phyloP scores from a whole-genome alignment of 2,113 vertebrate species.

The Alethe castanea region DNA sequence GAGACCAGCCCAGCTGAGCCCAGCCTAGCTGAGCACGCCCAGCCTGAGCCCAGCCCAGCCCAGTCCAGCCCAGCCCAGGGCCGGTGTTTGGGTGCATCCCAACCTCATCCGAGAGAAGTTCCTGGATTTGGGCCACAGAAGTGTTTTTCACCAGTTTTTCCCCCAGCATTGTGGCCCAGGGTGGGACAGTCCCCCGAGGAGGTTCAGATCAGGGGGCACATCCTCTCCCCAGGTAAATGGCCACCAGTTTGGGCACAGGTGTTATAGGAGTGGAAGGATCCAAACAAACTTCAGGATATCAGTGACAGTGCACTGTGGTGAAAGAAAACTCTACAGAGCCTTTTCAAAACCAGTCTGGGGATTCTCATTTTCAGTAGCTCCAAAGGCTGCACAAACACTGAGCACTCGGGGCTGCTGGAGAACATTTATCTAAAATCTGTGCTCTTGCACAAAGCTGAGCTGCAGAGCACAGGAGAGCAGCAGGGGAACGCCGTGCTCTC shows the following conservation, averaged over 20 bases:
- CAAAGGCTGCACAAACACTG: not conserved
- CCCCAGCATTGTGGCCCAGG: not conserved
- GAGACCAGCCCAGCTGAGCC: too few species aligned
- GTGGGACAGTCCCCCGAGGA: not conserved
- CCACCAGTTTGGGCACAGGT: not conserved
- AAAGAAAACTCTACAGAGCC: not conserved
- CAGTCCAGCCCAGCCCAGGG: not conserved
- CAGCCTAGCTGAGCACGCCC: too few species aligned
- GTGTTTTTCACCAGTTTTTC: not conserved
- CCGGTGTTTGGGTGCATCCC: not conserved
- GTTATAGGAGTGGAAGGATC: fast-evolving
- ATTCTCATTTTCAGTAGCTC: not conserved
- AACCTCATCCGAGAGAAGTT: not conserved
- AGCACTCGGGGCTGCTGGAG: fast-evolving
- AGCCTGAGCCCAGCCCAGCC: not conserved
- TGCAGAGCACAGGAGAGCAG: not conserved
- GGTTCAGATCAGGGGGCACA: not conserved
- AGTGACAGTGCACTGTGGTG: too few species aligned
- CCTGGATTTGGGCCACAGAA: not conserved
- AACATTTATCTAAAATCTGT: not conserved
- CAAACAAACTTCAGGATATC: fast-evolving
- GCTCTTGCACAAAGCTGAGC: not conserved
- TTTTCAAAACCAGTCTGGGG: not conserved
- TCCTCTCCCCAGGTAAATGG: not conserved
- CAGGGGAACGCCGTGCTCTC: not conserved